A percentile compares a stretch with the other conserved stretches of the same genome.
These are phyloP conservation scores for Silurus meridionalis DNA, from an alignment of 2,113 vertebrate species.

Conservation along the genomic window DNA sequence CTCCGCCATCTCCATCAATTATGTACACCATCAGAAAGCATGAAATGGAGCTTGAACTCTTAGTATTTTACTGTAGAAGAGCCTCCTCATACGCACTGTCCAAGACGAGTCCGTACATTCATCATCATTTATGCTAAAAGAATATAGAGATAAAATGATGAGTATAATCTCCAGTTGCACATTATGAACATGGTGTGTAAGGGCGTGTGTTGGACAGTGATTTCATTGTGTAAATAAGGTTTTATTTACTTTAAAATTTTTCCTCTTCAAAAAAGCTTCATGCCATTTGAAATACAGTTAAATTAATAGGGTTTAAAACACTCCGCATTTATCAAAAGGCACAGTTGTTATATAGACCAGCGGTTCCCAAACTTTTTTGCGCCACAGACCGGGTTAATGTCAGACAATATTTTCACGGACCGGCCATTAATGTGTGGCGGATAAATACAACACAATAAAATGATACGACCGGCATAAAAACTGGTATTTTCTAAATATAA, in stretches of 20 bases:
- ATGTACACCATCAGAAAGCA: slow-evolving; percentile 15
- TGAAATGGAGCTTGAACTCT: slow-evolving; percentile 15
- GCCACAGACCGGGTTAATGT: too few relatives aligned
- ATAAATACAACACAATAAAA: too few relatives aligned
- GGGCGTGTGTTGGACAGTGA: background rate
- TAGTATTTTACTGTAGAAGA: background rate
- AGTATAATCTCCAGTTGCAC: background rate
- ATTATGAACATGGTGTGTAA: background rate
- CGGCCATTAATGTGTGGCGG: too few relatives aligned
- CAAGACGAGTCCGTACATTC: background rate
- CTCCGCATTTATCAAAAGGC: background rate
- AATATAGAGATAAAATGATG: background rate
- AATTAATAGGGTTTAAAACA: background rate
- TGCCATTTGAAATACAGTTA: background rate
- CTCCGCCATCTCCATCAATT: slow-evolving; percentile 16
- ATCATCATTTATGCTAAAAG: background rate
- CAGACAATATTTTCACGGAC: too few relatives aligned
- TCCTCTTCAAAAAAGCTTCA: background rate
- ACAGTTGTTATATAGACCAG: too few relatives aligned
- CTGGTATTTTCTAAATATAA: too few relatives aligned
- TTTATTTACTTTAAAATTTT: background rate
- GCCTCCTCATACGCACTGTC: background rate
- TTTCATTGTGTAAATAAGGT: background rate
- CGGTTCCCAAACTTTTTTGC: too few relatives aligned
- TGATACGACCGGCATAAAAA: too few relatives aligned